Base-by-base conservation (phyloP, 2,113 vertebrate species). In the Calyptommatus sinebrachiatus region DNA sequence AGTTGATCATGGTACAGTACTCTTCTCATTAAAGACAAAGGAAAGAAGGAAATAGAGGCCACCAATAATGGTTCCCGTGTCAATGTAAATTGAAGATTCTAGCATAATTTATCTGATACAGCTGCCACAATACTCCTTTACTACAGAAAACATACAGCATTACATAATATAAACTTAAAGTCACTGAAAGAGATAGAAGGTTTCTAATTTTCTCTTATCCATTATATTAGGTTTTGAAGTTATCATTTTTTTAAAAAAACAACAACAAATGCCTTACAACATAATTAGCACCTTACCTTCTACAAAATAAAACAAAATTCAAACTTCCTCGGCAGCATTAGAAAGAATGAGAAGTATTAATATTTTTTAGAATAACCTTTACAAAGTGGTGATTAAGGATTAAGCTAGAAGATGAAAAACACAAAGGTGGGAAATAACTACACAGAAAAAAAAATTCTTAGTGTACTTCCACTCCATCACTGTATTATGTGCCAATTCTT, bases 311-410 rank as follows among this genome's bases (percentile, higher is more conserved):
- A 93, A 95, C 90, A 95, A 90, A 86, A 90, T 93, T 95, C 92
- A 94, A 93, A 91, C 94, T 91, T 95, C 95, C 95, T 95, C 94
- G 93, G 94, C 92, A 96, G 94, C 95, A 96, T 87, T 94, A 92
- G 26, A 86, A 92, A 92, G 72, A 91, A 90, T 3, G 86, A 82
- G 86, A 93, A 61, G 90, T 1, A n/a, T 95, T 92, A 94, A 86
- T 85, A 92, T 87, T 90, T 91, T 82, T 72, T 86, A 76, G 35
- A 62, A 24, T 67, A 29, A 80, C 69, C 60, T 29, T 62, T 78
- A 87, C 71, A 28, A 77, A 3, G 76, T 79, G 75, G 62, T 8
- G 61, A 69, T 41, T 80, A 78, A 65, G 60, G 26, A 77, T 53
- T 53, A 53, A 53, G 50, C 50, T 53, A 48, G 50, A 53, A 12